A percentile compares a stretch with the other conserved stretches of the same genome.
These are phyloP conservation scores for Oreochromis grahami DNA, from an alignment of 2,797 vertebrate genomes.

Conservation along the genomic window DNA sequence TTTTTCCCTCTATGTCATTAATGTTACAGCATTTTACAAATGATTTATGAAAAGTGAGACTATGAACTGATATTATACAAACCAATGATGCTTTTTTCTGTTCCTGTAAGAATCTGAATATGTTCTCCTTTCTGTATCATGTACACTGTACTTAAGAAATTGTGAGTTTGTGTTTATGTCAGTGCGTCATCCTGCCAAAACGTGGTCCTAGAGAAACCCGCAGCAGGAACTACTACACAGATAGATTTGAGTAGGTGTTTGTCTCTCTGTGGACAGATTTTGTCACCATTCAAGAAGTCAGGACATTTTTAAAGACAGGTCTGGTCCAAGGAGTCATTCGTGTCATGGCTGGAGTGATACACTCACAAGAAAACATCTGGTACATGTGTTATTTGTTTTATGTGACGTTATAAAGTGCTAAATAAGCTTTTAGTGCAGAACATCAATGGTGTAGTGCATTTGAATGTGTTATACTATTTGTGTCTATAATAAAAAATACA, in stretches of 20 bases:
- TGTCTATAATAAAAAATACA: background rate
- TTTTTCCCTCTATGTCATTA: background rate
- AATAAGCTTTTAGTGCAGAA: conserved; percentile 3
- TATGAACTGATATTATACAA: background rate
- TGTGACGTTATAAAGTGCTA: background rate
- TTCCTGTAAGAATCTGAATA: background rate
- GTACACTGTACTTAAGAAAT: background rate
- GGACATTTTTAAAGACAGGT: background rate
- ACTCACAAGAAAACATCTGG: background rate
- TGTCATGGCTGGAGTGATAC: background rate
- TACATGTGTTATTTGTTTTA: background rate
- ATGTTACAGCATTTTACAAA: conserved; percentile 6
- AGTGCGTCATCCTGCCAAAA: background rate
- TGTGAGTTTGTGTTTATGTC: background rate
- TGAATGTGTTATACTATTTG: conserved; percentile 25
- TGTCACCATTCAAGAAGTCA: background rate
- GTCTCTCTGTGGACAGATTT: background rate
- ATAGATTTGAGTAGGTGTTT: background rate
- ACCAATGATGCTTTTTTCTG: background rate
- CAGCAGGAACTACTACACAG: background rate
- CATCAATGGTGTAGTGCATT: background rate
- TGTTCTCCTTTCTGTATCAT: background rate
- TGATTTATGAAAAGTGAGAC: background rate
- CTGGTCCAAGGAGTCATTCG: background rate
- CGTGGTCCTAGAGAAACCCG: background rate